Base-by-base conservation (phyloP, 2,113 vertebrate genomes). In the Apodemus sylvaticus region DNA sequence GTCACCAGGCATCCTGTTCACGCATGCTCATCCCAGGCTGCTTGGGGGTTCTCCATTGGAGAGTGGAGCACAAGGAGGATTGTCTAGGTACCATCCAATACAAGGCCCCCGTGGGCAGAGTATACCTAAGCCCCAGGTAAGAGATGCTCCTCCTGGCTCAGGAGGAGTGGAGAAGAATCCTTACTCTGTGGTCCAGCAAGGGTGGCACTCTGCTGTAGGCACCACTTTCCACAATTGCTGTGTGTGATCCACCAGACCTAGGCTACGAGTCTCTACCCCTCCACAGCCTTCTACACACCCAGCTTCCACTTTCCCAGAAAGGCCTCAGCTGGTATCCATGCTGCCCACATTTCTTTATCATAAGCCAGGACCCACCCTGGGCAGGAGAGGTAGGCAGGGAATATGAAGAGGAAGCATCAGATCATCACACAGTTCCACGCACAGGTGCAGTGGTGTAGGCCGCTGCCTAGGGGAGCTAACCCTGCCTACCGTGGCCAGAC, bases 101-200 rank as follows among this genome's bases (percentile, higher is more conserved):
- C 4, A 3, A 34, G 51, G 36, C 48, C 39, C 10, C 2, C 0
- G 14, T 51, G 22, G 64, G 58, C 66, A 20, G 13, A n/a, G 45
- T 19, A 9, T 42, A 3, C 0, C 74, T 1, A n/a, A 74, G 83
- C 16, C n/a, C 51, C 34, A 39, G 36, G 4, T 0, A 31, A 45
- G 64, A 20, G 24, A 5, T 9, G 17, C 66, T 68, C 62, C 64
- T 14, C 34, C 29, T 34, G 64, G 29, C 64, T 66, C 64, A 4
- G 62, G 29, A 26, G 29, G 42, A 2, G 3, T 5, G 0, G 17
- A 11, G 4, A 10, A 0, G 4, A 60, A 66, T 16, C 0, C 6
- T 48, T 16, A 10, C 0, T 14, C 29, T 20, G 3, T 73, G 70
- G 19, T 31, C 55, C 53, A 0, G 2, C 2, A 26, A 4, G 4